phyloP scores from a whole-genome alignment of 2,888 invertebrate species.

The Callimorpha dominula region DNA sequence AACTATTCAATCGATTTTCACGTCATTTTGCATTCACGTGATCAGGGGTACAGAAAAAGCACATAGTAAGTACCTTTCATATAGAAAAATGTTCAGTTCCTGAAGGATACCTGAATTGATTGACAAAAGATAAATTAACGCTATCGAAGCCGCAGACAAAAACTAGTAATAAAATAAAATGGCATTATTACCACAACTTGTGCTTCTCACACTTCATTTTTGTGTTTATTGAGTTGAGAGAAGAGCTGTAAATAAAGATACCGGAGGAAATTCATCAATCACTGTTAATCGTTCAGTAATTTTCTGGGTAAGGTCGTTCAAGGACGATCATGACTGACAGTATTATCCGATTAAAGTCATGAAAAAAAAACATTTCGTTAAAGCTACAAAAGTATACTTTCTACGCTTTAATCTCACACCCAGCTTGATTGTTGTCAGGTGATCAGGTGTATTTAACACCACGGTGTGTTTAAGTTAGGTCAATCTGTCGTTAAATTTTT shows the following conservation, averaged over 20 bases:
- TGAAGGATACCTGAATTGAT: too few species aligned
- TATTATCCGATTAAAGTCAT: slow-evolving; percentile 9
- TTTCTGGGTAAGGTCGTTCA: slow-evolving; percentile 17
- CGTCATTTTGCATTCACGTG: too few species aligned
- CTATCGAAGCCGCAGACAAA: too few species aligned
- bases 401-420: neutral
- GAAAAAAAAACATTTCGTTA: neutral
- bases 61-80: too few species aligned
- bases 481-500: too few species aligned
- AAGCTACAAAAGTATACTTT: neutral
- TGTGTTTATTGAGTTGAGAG: neutral
- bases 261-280: slow-evolving; percentile 20
- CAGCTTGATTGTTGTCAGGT: neutral
- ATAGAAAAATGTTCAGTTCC: too few species aligned
- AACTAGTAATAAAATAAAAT: too few species aligned
- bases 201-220: neutral
- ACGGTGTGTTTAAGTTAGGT: too few species aligned
- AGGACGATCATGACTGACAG: slow-evolving; percentile 7
- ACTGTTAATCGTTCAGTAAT: slow-evolving; percentile 22
- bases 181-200: neutral
- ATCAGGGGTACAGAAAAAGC: too few species aligned
- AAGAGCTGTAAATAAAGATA: slow-evolving; percentile 9
- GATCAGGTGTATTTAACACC: too few species aligned
- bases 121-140: too few species aligned
- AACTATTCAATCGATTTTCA: too few species aligned